A percentile compares a stretch with the other conserved stretches of the same genome.
Evolutionary conservation across 2,888 invertebrate genomes (phyloP).

Genomic region (Agriopis aurantiaria): DNA sequence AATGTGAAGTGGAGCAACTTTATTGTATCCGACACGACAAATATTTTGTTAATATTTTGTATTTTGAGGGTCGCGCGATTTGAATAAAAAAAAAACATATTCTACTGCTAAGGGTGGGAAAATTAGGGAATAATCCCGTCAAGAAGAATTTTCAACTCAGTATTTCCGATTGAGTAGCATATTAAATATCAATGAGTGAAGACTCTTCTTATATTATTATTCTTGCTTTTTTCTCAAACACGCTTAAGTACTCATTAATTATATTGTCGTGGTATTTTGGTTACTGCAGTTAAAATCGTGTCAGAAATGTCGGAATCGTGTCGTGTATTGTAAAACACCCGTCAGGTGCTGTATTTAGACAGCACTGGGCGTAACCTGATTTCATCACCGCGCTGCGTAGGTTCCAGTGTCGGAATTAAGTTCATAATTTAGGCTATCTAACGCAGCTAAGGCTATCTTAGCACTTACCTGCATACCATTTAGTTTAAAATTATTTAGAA

Average conservation of each 20-base stretch:
- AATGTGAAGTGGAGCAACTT: slow-evolving; percentile 16
- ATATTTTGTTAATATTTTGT: not conserved
- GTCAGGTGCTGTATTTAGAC: slow-evolving; percentile 16
- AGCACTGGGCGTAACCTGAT: slow-evolving; percentile 32
- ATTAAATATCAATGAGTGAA: no score
- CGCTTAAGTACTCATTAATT: no score
- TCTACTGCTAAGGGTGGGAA: no score
- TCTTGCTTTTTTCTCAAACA: no score
- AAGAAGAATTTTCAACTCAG: no score
- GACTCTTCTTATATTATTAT: no score
- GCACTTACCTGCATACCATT: slow-evolving; percentile 12
- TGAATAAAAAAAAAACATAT: no score
- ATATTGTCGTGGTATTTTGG: no score
- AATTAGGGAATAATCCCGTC: no score
- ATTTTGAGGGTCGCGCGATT: no score
- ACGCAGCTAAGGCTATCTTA: slow-evolving; percentile 28
- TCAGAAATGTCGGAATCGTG: slow-evolving; percentile 1
- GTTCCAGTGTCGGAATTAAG: slow-evolving; percentile 20
- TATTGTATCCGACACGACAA: slow-evolving; percentile 11
- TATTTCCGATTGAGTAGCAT: no score
- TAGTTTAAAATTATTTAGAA: slow-evolving; percentile 4
- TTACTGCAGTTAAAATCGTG: not conserved
- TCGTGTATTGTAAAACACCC: slow-evolving; percentile 11
- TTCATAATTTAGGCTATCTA: slow-evolving; percentile 29
- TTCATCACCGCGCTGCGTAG: slow-evolving; percentile 30